Conservation (phyloP, 2,113 vertebrate genomes). For the Caranx melampygus region DNA sequence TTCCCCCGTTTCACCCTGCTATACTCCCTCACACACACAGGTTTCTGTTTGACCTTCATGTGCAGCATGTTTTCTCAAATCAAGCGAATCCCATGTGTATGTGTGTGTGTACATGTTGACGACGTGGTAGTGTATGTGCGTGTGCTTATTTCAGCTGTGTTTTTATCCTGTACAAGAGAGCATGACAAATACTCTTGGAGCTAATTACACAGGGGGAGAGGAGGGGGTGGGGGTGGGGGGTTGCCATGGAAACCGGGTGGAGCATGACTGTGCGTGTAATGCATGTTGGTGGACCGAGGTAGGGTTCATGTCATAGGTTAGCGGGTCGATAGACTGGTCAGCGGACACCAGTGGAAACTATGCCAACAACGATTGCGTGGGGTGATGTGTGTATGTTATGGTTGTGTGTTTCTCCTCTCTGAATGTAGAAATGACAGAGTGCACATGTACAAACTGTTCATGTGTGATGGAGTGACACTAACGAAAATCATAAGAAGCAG, state of each 20-base stretch:
- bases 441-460: not conserved
- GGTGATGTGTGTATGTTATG: not conserved
- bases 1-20: conserved; percentile 12
- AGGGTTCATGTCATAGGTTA: conserved; percentile 43
- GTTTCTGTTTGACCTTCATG: conserved; percentile 32
- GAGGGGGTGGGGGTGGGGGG: conserved; percentile 6
- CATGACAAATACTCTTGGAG: conserved; percentile 45
- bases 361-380: not conserved
- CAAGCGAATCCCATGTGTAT: not conserved
- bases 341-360: conserved; percentile 1
- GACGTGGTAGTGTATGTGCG: not conserved
- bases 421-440: not conserved
- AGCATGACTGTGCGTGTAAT: conserved; percentile 21
- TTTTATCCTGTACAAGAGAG: conserved; percentile 37
- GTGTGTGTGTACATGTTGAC: not conserved
- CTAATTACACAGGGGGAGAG: conserved; percentile 61
- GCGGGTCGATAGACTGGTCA: conserved; percentile 19
- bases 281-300: conserved; percentile 15
- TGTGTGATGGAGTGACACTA: conserved; percentile 12
- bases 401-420: conserved; percentile 23
- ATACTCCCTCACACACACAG: conserved; percentile 6
- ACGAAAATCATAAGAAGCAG: not conserved
- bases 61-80: conserved; percentile 38
- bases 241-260: conserved; percentile 71
- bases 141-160: conserved; percentile 17